phyloP scores from a whole-genome alignment of 2,888 invertebrate genomes.

The Sinhomidia bicolor region DNA sequence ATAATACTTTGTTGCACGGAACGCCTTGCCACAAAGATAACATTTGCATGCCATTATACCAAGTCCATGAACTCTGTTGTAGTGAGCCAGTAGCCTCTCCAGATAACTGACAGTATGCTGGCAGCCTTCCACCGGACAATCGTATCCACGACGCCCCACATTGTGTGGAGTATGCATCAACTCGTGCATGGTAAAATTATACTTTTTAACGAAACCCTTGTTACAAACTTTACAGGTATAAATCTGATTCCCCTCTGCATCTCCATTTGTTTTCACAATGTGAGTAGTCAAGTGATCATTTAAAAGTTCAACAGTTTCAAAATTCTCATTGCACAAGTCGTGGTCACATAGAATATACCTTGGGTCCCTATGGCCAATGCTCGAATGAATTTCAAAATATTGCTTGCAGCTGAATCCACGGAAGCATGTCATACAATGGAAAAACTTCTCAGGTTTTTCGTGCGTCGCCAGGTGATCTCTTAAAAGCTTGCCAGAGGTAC shows the following conservation, averaged over 20 bases:
- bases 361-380: conserved; percentile 10
- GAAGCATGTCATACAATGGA: conserved; percentile 29
- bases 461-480: conserved; percentile 17
- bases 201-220: not conserved
- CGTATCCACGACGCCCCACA: not conserved
- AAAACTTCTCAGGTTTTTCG: conserved; percentile 24
- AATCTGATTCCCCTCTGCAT: not conserved
- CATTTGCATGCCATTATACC: conserved; percentile 1
- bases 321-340: conserved; percentile 18
- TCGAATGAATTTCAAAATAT: conserved; percentile 35
- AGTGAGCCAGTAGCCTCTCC: conserved; percentile 20
- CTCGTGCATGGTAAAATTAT: conserved; percentile 12
- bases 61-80: conserved; percentile 10
- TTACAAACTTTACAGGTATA: not conserved
- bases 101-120: not conserved
- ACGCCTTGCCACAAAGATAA: not conserved
- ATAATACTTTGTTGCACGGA: not conserved
- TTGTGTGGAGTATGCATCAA: conserved; percentile 24
- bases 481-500: not conserved
- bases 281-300: conserved; percentile 22
- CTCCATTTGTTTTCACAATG: not conserved
- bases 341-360: no score
- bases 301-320: not conserved
- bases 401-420: conserved; percentile 16
- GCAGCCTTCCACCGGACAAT: conserved; percentile 18